Evolutionary conservation across 1,140 invertebrate genomes (phyloP).

Genomic region (Dolichoris vasculosae): DNA sequence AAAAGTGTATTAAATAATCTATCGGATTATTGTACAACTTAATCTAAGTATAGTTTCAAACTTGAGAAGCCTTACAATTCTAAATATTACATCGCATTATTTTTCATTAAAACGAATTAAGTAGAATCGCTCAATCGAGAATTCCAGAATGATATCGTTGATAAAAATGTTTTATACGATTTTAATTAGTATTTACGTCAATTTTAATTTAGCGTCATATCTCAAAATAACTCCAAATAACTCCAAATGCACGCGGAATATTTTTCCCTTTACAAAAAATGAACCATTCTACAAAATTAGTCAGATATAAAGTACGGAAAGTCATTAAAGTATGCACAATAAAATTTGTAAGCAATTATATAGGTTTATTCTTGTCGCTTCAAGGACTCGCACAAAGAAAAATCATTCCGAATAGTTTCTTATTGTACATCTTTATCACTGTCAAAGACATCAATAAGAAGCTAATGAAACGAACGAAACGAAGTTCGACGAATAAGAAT

Average conservation of each 20-base stretch:
- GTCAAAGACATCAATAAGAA: not conserved
- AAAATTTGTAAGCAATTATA: not conserved
- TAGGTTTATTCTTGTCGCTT: not conserved
- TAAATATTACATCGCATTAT: too few species aligned
- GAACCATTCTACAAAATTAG: not conserved
- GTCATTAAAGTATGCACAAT: not conserved
- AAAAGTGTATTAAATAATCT: not conserved
- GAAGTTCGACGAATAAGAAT: not conserved
- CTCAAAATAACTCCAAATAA: not conserved
- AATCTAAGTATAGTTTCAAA: too few species aligned
- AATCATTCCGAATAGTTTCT: not conserved
- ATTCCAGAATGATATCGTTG: too few species aligned
- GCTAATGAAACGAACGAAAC: not conserved
- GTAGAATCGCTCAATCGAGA: too few species aligned
- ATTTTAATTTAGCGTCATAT: not conserved
- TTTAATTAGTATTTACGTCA: too few species aligned
- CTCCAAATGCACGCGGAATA: not conserved
- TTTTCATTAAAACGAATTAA: too few species aligned
- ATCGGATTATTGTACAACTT: too few species aligned
- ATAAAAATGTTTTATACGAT: too few species aligned
- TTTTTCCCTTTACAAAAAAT: not conserved
- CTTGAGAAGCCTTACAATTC: too few species aligned
- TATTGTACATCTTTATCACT: conserved; percentile 21
- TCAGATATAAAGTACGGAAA: not conserved
- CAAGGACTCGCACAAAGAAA: not conserved